phyloP scores from a whole-genome alignment of 2,797 vertebrate species.

The Iguana delicatissima region DNA sequence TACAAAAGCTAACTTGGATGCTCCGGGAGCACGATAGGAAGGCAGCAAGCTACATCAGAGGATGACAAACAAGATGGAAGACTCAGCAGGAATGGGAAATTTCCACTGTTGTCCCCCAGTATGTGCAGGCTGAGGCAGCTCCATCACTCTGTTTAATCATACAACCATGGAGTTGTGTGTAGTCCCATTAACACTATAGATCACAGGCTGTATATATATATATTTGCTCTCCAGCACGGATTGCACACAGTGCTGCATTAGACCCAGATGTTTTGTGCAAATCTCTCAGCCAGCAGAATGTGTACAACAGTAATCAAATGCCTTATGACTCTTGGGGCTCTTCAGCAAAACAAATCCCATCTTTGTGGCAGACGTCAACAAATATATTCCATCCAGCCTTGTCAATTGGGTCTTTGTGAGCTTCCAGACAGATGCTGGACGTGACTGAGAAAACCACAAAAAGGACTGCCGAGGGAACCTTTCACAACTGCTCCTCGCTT shows the following conservation, averaged over 20 bases:
- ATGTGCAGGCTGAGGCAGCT: background rate
- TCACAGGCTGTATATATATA: background rate
- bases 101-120: background rate
- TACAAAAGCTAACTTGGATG: no score
- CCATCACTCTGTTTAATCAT: background rate
- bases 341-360: no score
- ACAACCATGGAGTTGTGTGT: no score
- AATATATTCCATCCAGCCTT: background rate
- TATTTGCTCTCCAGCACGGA: background rate
- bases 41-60: background rate
- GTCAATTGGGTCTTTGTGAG: no score
- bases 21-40: background rate
- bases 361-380: no score
- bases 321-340: background rate
- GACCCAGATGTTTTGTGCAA: background rate
- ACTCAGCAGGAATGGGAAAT: background rate
- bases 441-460: background rate
- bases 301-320: background rate
- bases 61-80: background rate
- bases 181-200: background rate
- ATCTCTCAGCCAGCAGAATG: no score
- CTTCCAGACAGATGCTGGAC: background rate
- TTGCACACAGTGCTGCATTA: background rate
- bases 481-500: conserved; percentile 19
- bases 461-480: background rate